Base-by-base conservation (phyloP, 2,888 invertebrate genomes). In the Hylaea fasciaria region DNA sequence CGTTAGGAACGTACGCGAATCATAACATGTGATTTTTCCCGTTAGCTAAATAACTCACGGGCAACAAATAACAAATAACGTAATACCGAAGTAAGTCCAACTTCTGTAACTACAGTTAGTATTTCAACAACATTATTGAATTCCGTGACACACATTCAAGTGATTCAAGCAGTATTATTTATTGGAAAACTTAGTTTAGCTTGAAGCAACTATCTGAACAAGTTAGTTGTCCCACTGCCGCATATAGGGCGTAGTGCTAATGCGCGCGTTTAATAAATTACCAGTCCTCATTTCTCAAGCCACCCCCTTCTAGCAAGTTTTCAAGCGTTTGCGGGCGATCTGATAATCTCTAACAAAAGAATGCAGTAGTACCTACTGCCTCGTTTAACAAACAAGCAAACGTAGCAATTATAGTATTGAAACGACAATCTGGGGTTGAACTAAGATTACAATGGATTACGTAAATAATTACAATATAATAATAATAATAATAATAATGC, bases 131-230 rank as follows among this genome's bases (percentile, higher is more conserved):
- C 73, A 72, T 66, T 74, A 79, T 78, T 80, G 75, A 80, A 80
- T 78, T 69, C 70, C 53, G 62, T 66, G 76, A 74, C 78, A 78
- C 71, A 70, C 64, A 74, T 79, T 76, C 77, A 74, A 76, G 69
- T 71, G 72, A 74, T 79, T 76, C 77, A 74, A 76, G 69, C 71
- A 73, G 74, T 74, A 69, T 76, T 76, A 78, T 79, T 80, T 80
- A 80, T 80, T 76, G 73, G 69, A 47, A 57, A 79, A 80, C 73
- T 80, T 80, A 62, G 67, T 69, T 66, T 53, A 58, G 64, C 65
- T 73, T 68, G 69, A 63, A 65, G 64, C 48, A 73, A 77, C 73
- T 72, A 66, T 70, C 64, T 58, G 62, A 66, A 61, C 58, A 65
- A 70, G 61, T 69, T 63, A 61, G 67, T 64, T 67, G 65, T 47